A percentile compares a stretch with the other conserved stretches of the same genome.
Evolutionary conservation across 2,113 vertebrate species (phyloP).

Genomic region (Trichechus manatus): DNA sequence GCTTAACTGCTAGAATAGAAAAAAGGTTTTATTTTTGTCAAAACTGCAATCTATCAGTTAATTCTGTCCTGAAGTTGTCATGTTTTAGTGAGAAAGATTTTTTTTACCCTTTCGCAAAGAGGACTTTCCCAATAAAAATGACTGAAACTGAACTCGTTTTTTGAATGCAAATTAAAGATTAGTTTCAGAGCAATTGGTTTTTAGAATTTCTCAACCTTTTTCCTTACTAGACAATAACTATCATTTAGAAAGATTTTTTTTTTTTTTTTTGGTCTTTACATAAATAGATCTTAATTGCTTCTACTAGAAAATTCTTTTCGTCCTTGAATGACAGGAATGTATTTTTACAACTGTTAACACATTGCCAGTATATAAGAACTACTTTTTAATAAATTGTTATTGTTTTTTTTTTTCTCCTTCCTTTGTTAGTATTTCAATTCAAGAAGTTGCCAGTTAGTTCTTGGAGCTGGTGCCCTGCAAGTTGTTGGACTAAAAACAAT

Average conservation of each 20-base stretch:
- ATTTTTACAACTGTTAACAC: constrained; percentile 57
- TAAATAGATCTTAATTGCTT: constrained; percentile 52
- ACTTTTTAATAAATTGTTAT: constrained; percentile 53
- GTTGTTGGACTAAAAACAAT: constrained; percentile 99
- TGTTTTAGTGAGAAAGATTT: constrained; percentile 49
- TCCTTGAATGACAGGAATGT: constrained; percentile 39
- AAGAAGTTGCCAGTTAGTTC: constrained; percentile 97
- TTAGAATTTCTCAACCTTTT: constrained; percentile 48
- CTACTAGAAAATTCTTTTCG: constrained; percentile 53
- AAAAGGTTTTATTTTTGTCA: constrained; percentile 32
- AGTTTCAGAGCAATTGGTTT: constrained; percentile 57
- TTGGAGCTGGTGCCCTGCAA: constrained; percentile 97
- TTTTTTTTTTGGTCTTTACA: neutral
- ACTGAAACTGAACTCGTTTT: constrained; percentile 32
- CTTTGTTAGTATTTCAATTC: constrained; percentile 97
- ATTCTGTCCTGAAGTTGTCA: constrained; percentile 41
- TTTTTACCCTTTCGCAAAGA: constrained; percentile 58
- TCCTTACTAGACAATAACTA: constrained; percentile 29
- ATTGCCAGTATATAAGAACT: neutral
- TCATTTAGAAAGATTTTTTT: neutral
- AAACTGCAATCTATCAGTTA: neutral
- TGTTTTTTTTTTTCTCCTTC: constrained; percentile 62
- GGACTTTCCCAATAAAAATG: neutral
- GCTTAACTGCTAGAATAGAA: constrained; percentile 34
- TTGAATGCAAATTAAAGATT: constrained; percentile 59